Conservation (phyloP, 2,797 vertebrate genomes). For the Adrianichthys oophorus region DNA sequence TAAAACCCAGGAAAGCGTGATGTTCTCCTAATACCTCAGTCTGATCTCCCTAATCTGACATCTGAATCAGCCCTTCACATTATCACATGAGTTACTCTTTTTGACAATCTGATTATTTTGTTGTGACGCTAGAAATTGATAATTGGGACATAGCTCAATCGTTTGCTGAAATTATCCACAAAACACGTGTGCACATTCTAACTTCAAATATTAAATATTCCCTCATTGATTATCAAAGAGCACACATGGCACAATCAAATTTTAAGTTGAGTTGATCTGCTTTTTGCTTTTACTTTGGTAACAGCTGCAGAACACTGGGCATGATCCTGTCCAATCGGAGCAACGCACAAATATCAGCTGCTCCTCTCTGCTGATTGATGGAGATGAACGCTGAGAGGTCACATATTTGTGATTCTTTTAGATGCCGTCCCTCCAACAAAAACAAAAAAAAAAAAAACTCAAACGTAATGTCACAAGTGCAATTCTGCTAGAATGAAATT, state of each 20-base stretch:
- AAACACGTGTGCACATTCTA: no score
- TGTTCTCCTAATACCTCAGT: conserved; percentile 11
- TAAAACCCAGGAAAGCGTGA: conserved; percentile 15
- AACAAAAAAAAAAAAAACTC: conserved; percentile 1
- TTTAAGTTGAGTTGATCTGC: conserved; percentile 20
- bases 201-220: no score
- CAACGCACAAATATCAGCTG: conserved; percentile 41
- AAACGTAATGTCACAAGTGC: no score
- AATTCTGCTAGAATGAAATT: no score
- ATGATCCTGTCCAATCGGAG: conserved; percentile 41
- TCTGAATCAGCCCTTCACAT: conserved; percentile 8
- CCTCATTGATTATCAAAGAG: no score
- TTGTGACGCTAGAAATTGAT: conserved; percentile 18
- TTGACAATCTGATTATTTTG: background rate
- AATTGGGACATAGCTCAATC: conserved; percentile 26
- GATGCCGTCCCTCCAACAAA: conserved; percentile 48
- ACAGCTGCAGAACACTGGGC: conserved; percentile 21
- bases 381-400: conserved; percentile 22
- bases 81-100: conserved; percentile 12
- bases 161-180: no score
- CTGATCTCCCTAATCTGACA: conserved; percentile 16
- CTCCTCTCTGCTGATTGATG: conserved; percentile 17
- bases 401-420: conserved; percentile 61
- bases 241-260: no score
- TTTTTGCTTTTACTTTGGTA: conserved; percentile 40